A percentile compares a stretch with the other conserved stretches of the same genome.
Evolutionary conservation across 2,888 invertebrate genomes (phyloP).

Genomic region (Perizoma flavofasciatum): DNA sequence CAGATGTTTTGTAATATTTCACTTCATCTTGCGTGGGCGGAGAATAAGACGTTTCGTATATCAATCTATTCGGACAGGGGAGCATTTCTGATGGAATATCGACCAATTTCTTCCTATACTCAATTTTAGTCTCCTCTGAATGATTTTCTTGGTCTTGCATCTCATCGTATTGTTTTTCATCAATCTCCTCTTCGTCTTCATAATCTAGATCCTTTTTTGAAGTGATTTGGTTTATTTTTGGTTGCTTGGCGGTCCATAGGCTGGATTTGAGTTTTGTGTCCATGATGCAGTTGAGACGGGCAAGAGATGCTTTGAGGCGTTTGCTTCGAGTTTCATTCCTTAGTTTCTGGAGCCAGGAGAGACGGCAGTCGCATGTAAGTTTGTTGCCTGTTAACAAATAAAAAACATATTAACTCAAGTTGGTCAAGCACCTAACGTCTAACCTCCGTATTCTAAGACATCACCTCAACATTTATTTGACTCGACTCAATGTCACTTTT

Average conservation of each 20-base stretch:
- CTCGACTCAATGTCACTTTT: no score
- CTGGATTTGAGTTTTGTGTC: slow-evolving; percentile 69
- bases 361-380: slow-evolving; percentile 91
- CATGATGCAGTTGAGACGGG: slow-evolving; percentile 88
- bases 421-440: no score
- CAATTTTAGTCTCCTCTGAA: slow-evolving; percentile 58
- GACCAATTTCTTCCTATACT: slow-evolving; percentile 64
- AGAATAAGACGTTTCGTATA: slow-evolving; percentile 67
- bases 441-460: no score
- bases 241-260: slow-evolving; percentile 50
- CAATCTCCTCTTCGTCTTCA: slow-evolving; percentile 63
- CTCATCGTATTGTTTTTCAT: slow-evolving; percentile 70
- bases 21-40: slow-evolving; percentile 78
- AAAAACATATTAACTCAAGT: neutral
- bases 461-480: no score
- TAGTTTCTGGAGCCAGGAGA: slow-evolving; percentile 90
- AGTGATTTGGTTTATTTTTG: slow-evolving; percentile 43
- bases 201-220: slow-evolving; percentile 59
- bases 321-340: slow-evolving; percentile 89
- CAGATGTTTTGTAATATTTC: slow-evolving; percentile 71
- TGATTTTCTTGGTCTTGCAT: slow-evolving; percentile 71
- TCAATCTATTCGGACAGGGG: slow-evolving; percentile 69
- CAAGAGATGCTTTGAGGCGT: slow-evolving; percentile 86
- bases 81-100: slow-evolving; percentile 70
- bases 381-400: slow-evolving; percentile 87